Percentiles rank a stretch among this genome's conserved stretches.
phyloP scores from a whole-genome alignment of 2,888 invertebrate genomes.

The Chymomyza amoena region DNA sequence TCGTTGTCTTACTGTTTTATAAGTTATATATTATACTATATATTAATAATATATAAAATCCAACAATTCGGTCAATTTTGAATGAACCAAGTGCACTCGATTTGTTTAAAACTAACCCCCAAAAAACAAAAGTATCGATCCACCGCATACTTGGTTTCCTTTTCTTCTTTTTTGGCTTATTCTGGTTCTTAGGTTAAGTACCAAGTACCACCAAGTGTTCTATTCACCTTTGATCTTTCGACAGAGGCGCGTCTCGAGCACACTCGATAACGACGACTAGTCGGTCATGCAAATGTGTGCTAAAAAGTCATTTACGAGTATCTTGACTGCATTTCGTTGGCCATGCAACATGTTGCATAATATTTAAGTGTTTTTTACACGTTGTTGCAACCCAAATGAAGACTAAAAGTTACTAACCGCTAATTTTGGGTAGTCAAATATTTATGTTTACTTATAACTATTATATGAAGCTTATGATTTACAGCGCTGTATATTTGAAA shows the following conservation, averaged over 20 bases:
- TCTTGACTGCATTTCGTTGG: conserved; percentile 18
- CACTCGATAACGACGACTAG: neutral
- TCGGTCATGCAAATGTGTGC: conserved; percentile 36
- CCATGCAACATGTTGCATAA: neutral
- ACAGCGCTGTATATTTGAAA: neutral
- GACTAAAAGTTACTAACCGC: neutral
- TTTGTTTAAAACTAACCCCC: no score
- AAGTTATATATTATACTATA: no score
- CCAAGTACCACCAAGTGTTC: neutral
- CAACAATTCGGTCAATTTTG: no score
- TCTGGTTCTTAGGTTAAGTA: neutral
- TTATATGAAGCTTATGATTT: neutral
- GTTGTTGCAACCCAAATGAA: neutral
- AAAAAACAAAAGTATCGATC: no score
- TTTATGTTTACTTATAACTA: neutral
- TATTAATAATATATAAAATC: no score
- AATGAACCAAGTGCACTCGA: no score
- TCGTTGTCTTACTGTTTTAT: no score
- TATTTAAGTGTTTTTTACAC: neutral
- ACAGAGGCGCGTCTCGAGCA: neutral
- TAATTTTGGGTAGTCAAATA: neutral
- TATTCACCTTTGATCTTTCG: neutral
- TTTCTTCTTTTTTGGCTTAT: neutral
- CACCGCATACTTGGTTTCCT: neutral
- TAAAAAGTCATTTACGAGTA: conserved; percentile 33